Conservation (phyloP, 2,797 vertebrate species). For the Brachyalestes nurse region DNA sequence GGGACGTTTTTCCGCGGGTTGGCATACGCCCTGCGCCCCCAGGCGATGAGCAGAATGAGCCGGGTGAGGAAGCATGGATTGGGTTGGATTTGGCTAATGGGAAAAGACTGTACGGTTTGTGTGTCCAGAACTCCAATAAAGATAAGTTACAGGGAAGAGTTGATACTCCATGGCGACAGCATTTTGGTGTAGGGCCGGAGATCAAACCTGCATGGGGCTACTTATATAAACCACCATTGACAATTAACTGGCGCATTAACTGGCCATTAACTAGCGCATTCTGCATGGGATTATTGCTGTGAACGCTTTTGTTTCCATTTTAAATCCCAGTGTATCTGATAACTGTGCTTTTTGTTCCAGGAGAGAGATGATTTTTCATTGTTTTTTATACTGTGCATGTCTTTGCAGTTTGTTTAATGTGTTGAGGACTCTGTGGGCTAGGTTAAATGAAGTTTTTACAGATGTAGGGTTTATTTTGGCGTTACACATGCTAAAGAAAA, state of each 20-base stretch:
- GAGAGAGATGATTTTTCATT: background rate
- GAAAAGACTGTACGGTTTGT: too few relatives aligned
- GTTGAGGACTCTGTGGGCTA: background rate
- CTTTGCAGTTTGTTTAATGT: background rate
- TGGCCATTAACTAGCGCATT: background rate
- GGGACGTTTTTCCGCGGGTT: too few relatives aligned
- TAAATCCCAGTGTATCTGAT: background rate
- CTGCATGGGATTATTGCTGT: background rate
- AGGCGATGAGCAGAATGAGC: too few relatives aligned
- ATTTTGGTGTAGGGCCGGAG: too few relatives aligned
- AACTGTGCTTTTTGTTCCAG: background rate
- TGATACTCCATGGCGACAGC: background rate
- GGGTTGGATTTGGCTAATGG: too few relatives aligned
- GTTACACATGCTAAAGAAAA: too few relatives aligned
- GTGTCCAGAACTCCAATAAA: too few relatives aligned
- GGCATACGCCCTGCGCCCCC: too few relatives aligned
- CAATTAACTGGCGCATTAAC: background rate
- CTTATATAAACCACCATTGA: background rate
- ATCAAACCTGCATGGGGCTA: background rate
- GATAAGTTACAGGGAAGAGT: background rate
- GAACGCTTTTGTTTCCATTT: constrained; percentile 11
- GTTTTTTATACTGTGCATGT: background rate
- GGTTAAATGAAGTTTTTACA: background rate
- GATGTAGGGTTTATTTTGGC: background rate
- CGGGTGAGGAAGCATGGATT: too few relatives aligned